Evolutionary conservation across 1,140 invertebrate species (phyloP), one percentile per base, ranked within the genome.

Genomic region (Anthonomus grandis): DNA sequence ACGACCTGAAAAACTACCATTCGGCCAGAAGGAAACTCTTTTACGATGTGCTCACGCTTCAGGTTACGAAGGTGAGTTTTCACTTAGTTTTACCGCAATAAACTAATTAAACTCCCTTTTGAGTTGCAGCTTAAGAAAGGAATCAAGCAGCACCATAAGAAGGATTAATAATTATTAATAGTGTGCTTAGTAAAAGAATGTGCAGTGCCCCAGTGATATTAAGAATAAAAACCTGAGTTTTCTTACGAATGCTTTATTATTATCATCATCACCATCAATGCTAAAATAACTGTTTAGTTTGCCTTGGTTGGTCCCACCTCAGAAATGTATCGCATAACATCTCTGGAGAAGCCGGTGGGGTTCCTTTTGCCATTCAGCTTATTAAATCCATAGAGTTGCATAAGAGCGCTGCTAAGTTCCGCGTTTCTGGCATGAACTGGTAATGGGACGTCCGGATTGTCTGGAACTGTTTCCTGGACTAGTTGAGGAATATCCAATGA

Each of bases 311-410:
- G 42, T 19, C 34, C 24, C 3, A 37, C 15, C 8, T 55, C 52
- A 15, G 25, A 37, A 15, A 56, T 48, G 9, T 45, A 41, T 21
- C 22, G 15, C 15, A 56, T 19, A 12, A 48, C 22, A 12, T 56
- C 38, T 15, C 21, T 38, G n/a, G 44, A 41, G 21, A 56, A 48
- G 5, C 49, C 45, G n/a, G n/a, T n/a, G 5, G 54, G 54, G 42
- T 56, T 56, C 49, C 54, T 38, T 39, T 56, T 56, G 24, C 52
- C 52, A 10, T 39, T 41, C 12, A 34, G 8, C 21, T 49, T 47
- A 15, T 41, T 22, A 2, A 38, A 18, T 6, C 38, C 38, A 19
- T 46, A 55, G 5, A 55, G 41, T 38, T 55, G 42, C 54, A 56
- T 56, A 4, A 56, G 45, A n/a, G 46, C 45, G n/a, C 46, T 56